Evolutionary conservation across 1,140 invertebrate species (phyloP).

Genomic region (Aporrectodea caliginosa): DNA sequence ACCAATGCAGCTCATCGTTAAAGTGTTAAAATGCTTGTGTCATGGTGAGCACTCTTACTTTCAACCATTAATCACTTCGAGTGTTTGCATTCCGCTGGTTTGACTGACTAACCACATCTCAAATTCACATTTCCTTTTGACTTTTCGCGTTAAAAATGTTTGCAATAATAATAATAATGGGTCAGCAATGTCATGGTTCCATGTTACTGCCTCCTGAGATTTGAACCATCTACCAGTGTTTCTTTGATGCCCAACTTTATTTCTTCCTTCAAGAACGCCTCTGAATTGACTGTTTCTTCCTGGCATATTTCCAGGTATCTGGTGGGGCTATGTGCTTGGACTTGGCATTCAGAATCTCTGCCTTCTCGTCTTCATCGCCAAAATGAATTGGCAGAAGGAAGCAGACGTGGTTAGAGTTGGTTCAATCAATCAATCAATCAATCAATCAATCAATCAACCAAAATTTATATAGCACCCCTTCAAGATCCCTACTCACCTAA

Average conservation of each 20-base stretch:
- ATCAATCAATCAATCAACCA: neutral
- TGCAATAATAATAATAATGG: neutral
- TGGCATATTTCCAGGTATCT: slow-evolving; percentile 25
- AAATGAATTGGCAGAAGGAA: slow-evolving; percentile 26
- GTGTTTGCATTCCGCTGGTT: no score
- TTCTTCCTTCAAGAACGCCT: neutral
- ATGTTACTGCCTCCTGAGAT: neutral
- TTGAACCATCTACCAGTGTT: neutral
- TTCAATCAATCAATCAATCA: neutral
- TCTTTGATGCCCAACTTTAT: neutral
- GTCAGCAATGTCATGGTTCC: neutral
- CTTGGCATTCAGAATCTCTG: slow-evolving; percentile 27
- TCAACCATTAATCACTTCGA: no score
- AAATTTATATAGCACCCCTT: neutral
- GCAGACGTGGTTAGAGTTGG: slow-evolving; percentile 4
- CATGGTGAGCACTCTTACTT: no score
- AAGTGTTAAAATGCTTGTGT: no score
- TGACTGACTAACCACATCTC: no score
- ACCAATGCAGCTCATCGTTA: no score
- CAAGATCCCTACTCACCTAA: no score
- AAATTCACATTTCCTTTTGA: neutral
- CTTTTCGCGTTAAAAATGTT: neutral
- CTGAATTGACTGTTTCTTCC: neutral
- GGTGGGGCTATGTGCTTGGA: slow-evolving; percentile 31
- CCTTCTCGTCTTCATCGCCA: slow-evolving; percentile 28